phyloP scores from a whole-genome alignment of 2,797 vertebrate species.

The Melanotaenia trifasciata region DNA sequence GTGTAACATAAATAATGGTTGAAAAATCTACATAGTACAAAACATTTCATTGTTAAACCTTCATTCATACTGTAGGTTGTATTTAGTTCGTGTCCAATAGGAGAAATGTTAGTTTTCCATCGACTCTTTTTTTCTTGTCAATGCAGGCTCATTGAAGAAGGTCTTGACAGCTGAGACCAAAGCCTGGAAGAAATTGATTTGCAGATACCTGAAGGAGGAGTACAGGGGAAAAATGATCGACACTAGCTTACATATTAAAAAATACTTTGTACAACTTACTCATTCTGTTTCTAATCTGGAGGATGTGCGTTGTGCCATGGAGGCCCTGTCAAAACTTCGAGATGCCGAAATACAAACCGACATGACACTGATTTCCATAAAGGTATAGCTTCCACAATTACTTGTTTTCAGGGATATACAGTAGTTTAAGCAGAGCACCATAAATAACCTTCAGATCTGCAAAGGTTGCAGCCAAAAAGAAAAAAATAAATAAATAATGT shows the following conservation, averaged over 20 bases:
- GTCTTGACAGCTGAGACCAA: conserved; percentile 82
- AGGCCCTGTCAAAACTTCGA: conserved; percentile 79
- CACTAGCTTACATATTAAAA: conserved; percentile 71
- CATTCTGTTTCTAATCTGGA: conserved; percentile 84
- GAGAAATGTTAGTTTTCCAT: not conserved
- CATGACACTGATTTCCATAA: conserved; percentile 84
- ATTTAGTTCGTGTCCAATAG: too few relatives aligned
- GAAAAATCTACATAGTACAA: not conserved
- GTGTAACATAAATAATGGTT: not conserved
- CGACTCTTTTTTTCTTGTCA: not conserved
- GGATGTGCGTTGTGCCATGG: conserved; percentile 85
- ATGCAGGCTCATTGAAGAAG: conserved; percentile 76
- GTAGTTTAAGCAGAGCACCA: not conserved
- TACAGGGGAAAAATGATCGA: conserved; percentile 86
- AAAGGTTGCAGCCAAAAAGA: not conserved
- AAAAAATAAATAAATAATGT: not conserved
- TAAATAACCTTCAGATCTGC: not conserved
- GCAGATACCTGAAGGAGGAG: conserved; percentile 83
- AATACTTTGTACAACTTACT: conserved; percentile 78
- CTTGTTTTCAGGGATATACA: not conserved
- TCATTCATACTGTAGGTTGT: not conserved
- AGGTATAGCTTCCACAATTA: conserved; percentile 75
- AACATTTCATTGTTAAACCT: not conserved
- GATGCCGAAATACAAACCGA: conserved; percentile 84
- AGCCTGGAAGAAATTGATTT: conserved; percentile 86